phyloP scores from a whole-genome alignment of 2,113 vertebrate genomes.

The Nerophis ophidion region DNA sequence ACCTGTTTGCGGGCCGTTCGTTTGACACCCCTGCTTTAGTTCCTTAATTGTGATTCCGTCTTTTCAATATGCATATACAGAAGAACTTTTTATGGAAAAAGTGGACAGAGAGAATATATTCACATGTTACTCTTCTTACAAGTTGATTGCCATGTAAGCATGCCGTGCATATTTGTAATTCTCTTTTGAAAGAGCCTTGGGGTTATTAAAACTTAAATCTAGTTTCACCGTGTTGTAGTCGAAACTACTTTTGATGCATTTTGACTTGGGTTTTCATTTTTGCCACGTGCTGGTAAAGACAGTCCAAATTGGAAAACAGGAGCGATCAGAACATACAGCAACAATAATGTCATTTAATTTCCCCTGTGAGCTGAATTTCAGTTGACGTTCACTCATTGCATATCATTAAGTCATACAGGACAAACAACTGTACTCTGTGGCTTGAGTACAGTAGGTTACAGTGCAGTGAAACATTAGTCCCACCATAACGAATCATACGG shows the following conservation, averaged over 20 bases:
- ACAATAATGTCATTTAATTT: constrained; percentile 20
- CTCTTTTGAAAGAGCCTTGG: background rate
- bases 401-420: constrained; percentile 21
- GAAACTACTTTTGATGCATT: background rate
- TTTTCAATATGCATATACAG: too few species aligned
- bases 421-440: constrained; percentile 1
- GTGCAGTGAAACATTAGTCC: constrained; percentile 53
- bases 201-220: constrained; percentile 20
- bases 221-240: background rate
- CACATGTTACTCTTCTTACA: too few species aligned
- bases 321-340: constrained; percentile 7
- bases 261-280: constrained; percentile 15
- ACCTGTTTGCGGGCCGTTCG: too few species aligned
- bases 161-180: too few species aligned
- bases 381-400: constrained; percentile 23
- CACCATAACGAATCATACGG: constrained; percentile 53
- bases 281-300: background rate
- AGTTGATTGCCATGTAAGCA: too few species aligned
- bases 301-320: constrained; percentile 12
- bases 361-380: constrained; percentile 20
- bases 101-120: too few species aligned
- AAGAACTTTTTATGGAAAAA: too few species aligned
- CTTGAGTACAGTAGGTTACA: constrained; percentile 37
- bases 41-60: too few species aligned
- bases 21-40: too few species aligned